Base-by-base conservation (phyloP, 2,113 vertebrate species). In the Pandion haliaetus region DNA sequence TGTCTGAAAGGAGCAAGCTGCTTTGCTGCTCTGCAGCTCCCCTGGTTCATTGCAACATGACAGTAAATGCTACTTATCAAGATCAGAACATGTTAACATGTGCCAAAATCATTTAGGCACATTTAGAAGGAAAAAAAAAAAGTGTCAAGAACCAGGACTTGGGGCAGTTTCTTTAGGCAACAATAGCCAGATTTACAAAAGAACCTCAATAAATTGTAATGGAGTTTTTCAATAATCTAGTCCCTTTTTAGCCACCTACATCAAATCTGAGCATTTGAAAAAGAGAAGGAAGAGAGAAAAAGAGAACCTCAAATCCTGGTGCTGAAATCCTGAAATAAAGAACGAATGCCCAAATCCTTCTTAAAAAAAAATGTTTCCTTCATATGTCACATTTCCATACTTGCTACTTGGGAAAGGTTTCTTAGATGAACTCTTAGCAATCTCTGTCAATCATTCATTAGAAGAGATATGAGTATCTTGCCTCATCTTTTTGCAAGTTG, bases 311-410 rank as follows among this genome's bases (percentile, higher is more conserved):
- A 91, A 72, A 82, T 78, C n/a, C 52, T 86, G 18, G 45, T 72
- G 55, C 63, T 32, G 21, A 93, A 90, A 95, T 70, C 34, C 42
- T 78, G 65, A 90, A 92, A 92, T 88, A 74, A 95, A 81, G 66
- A 85, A 88, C 6, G 2, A 89, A 81, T 70, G n/a, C 55, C 50
- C 57, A 86, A 88, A 88, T 14, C 3, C 47, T 59, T 71, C 79
- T 71, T 20, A n/a, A 42, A 73, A 93, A 54, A 54, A 29, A 52
- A 47, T 4, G 18, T 73, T 67, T 81, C 55, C 47, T 90, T 92
- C 69, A 71, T 88, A 93, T 88, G 57, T 89, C 81, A 67, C 81
- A 95, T 95, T 96, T 96, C 77, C 88, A 90, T 85, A 89, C 47
- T 78, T 71, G 63, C 54, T 86, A 63, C 52, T 49, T 82, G 28